Base-by-base conservation (phyloP, 2,113 vertebrate species). In the Crotalus tigris region DNA sequence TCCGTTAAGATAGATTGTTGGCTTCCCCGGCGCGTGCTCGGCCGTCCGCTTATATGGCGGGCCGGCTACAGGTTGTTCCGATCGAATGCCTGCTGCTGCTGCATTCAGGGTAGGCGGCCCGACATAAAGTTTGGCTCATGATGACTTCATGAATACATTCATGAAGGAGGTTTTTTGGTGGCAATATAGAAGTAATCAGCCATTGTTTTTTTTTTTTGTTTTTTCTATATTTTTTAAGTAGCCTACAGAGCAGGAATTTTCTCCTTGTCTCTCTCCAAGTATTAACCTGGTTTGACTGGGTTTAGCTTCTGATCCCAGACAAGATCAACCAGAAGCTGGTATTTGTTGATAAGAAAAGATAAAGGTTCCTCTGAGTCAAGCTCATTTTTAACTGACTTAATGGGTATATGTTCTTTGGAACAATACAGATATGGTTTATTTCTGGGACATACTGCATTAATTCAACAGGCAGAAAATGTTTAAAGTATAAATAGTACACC, bases 401-500 rank as follows among this genome's bases (percentile, higher is more conserved):
- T 75, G n/a, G 69, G 33, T 33, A 75, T 81, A 19, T 39, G 19
- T 81, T 81, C 33, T 39, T 39, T 7, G 33, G n/a, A 81, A 81
- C n/a, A 39, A 39, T 19, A 17, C 15, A 39, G 69, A 19, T 3
- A 21, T 17, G 1, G 69, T 39, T 33, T 75, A 75, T 2, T 75
- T 75, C 69, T 75, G 69, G n/a, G 13, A 75, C 17, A 39, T 39
- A 2, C 15, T 81, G n/a, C 69, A 19, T 81, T 21, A 81, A 39
- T 39, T 39, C 69, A 17, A 81, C 33, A 81, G 69, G 10, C 54
- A 91, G 46, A 49, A 96, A 95, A 94, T 5, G 44, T 33, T 93
- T 89, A 87, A 39, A 15, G 15, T 90, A 86, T 93, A 96, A 95
- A 93, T 53, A 88, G 0, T 92, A 26, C 59, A 64, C 58, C 64